These are phyloP conservation scores for Odocoileus hemionus DNA, from an alignment of 2,113 vertebrate species.

Conservation along the genomic window DNA sequence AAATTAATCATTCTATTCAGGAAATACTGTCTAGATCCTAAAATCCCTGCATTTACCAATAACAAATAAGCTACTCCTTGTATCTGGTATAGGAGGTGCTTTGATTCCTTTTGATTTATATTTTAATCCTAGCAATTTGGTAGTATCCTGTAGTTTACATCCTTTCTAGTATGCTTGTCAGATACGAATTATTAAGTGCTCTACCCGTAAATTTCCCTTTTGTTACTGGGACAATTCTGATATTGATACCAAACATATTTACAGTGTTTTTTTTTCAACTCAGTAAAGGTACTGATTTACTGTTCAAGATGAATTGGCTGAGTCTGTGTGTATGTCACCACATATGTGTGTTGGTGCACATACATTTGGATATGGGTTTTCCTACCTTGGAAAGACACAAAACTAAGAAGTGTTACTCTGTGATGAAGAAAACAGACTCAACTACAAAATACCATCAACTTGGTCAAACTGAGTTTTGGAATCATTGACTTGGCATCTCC, in stretches of 20 bases:
- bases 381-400: not conserved
- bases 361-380: not conserved
- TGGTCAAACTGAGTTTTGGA: not conserved
- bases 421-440: not conserved
- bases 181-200: not conserved
- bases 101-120: not conserved
- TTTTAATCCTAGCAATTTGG: conserved; percentile 11
- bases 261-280: not conserved
- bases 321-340: not conserved
- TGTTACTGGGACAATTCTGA: conserved; percentile 4
- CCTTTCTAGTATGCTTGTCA: not conserved
- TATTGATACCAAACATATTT: not conserved
- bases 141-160: conserved; percentile 30
- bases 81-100: not conserved
- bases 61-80: not conserved
- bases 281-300: not conserved
- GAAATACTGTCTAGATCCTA: not conserved
- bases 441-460: conserved; percentile 33
- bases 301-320: not conserved
- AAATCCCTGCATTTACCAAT: not conserved
- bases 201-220: not conserved
- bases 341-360: not conserved
- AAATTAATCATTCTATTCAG: not conserved
- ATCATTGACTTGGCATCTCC: conserved; percentile 12
- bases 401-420: not conserved